Conservation (phyloP, 2,797 vertebrate species). For the Ctenosaura bakeri region DNA sequence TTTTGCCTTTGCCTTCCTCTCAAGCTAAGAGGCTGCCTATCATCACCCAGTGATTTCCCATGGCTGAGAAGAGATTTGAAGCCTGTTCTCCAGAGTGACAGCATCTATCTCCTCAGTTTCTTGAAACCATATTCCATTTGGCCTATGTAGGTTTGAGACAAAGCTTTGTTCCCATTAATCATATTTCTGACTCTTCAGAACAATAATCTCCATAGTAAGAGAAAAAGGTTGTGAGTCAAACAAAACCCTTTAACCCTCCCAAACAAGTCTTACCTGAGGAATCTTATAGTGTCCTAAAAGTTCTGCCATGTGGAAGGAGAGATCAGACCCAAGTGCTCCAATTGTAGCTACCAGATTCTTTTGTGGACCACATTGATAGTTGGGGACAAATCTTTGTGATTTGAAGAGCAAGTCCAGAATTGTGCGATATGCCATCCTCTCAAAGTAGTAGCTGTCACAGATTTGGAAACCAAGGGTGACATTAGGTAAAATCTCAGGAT, state of each 20-base stretch:
- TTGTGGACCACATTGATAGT: neutral
- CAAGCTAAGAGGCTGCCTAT: too few species aligned
- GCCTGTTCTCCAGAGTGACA: too few species aligned
- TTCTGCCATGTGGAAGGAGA: constrained; percentile 8
- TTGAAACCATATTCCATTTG: neutral
- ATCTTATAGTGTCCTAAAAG: constrained; percentile 7
- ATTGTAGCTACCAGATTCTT: neutral
- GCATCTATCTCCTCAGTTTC: neutral
- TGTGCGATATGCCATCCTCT: neutral
- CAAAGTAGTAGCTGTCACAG: constrained; percentile 8
- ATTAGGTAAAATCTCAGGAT: neutral
- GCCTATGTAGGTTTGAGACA: too few species aligned
- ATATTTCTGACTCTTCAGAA: neutral
- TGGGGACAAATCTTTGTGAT: neutral
- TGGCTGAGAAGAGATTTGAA: too few species aligned
- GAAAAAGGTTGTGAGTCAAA: too few species aligned
- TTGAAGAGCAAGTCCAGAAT: constrained; percentile 19
- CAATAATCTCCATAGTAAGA: neutral
- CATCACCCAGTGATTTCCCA: too few species aligned
- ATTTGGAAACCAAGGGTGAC: constrained; percentile 18
- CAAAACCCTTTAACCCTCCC: neutral
- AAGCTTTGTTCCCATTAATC: neutral
- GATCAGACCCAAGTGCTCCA: neutral
- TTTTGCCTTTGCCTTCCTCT: too few species aligned
- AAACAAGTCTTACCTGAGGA: neutral